These are phyloP conservation scores for Polyodon spathula DNA, from an alignment of 2,113 vertebrate species.

Conservation along the genomic window DNA sequence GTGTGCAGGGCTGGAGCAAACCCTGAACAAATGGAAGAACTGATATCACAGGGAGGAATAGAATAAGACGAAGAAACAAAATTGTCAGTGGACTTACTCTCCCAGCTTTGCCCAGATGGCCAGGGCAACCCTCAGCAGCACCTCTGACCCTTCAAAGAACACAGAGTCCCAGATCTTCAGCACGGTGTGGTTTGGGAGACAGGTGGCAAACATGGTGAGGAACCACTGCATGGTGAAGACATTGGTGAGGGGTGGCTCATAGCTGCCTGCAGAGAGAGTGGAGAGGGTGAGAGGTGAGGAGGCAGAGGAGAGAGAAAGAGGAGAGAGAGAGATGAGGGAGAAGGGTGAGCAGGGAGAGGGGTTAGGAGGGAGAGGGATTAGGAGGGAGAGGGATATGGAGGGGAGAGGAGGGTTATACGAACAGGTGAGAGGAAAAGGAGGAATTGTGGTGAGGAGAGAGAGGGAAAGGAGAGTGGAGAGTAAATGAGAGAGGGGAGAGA, in stretches of 20 bases:
- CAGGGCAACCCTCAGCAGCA: slow-evolving; percentile 83
- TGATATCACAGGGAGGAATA: fast-evolving
- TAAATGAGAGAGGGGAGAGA: no score
- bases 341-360: no score
- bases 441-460: no score
- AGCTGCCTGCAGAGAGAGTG: slow-evolving; percentile 66
- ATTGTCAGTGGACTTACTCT: slow-evolving; percentile 70
- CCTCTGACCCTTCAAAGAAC: slow-evolving; percentile 95
- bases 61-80: slow-evolving; percentile 8
- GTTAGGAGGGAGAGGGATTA: no score
- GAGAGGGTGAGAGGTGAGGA: slow-evolving; percentile 1
- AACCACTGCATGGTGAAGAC: slow-evolving; percentile 99
- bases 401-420: no score
- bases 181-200: slow-evolving; percentile 85
- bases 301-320: no score
- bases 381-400: no score
- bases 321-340: no score
- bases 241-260: slow-evolving; percentile 92
- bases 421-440: no score
- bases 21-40: no score
- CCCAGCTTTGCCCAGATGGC: slow-evolving; percentile 91
- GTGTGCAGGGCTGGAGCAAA: no score
- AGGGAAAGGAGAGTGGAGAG: no score
- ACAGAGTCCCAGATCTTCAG: slow-evolving; percentile 97
- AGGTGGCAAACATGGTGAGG: slow-evolving; percentile 95